A percentile compares a stretch with the other conserved stretches of the same genome.
These are phyloP conservation scores for Rutpela maculata DNA, from an alignment of 2,888 invertebrate genomes.

Conservation along the genomic window DNA sequence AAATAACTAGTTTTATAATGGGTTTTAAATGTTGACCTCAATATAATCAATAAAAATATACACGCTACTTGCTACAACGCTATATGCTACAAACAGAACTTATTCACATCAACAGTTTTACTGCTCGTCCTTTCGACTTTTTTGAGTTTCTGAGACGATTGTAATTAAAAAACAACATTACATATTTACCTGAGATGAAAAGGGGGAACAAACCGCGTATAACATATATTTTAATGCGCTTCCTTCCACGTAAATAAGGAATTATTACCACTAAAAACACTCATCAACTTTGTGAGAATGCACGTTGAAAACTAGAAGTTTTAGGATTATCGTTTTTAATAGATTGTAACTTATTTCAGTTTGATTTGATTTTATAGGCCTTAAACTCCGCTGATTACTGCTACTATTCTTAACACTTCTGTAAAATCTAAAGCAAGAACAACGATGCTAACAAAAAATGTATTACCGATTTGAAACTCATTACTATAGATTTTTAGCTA, in stretches of 20 bases:
- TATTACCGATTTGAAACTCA: constrained; percentile 54
- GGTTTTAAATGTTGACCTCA: too few species aligned
- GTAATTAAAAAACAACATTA: too few species aligned
- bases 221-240: background rate
- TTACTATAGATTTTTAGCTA: constrained; percentile 57
- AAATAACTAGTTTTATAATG: too few species aligned
- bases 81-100: too few species aligned
- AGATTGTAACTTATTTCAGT: background rate
- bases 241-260: background rate
- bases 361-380: constrained; percentile 28
- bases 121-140: too few species aligned
- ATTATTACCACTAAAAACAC: background rate
- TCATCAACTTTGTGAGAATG: background rate
- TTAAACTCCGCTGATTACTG: constrained; percentile 7
- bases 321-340: constrained; percentile 12
- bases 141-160: too few species aligned
- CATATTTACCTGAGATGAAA: too few species aligned
- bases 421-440: constrained; percentile 32
- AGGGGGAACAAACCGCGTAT: background rate
- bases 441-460: constrained; percentile 49
- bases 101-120: too few species aligned
- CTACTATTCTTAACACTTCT: constrained; percentile 23
- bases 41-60: too few species aligned
- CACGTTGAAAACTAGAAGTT: constrained; percentile 11
- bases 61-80: too few species aligned